Evolutionary conservation across 2,888 invertebrate species (phyloP).

Genomic region (Ephialtes manifestator): DNA sequence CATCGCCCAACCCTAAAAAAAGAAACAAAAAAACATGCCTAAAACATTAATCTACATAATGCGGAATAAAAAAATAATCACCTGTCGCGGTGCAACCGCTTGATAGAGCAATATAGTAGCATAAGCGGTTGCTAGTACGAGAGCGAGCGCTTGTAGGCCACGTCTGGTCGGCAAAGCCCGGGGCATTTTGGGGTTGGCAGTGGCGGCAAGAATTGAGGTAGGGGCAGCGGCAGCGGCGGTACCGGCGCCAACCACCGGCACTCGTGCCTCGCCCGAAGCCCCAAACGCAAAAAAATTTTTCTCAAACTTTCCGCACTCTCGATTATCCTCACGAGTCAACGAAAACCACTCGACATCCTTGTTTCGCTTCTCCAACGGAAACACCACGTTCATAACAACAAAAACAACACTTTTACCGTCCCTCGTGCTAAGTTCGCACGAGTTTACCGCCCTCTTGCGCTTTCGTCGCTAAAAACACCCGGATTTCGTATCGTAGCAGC

Average conservation of each 20-base stretch:
- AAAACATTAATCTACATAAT: not conserved
- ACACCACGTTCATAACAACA: constrained; percentile 77
- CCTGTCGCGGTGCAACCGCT: constrained; percentile 88
- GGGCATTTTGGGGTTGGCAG: constrained; percentile 87
- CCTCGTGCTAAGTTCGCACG: constrained; percentile 37
- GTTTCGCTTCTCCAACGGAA: constrained; percentile 75
- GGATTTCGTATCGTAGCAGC: not conserved
- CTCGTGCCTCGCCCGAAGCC: constrained; percentile 86
- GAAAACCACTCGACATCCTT: constrained; percentile 78
- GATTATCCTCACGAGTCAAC: constrained; percentile 74
- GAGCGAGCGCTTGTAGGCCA: constrained; percentile 85
- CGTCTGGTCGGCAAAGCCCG: constrained; percentile 84
- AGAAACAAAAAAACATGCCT: not conserved
- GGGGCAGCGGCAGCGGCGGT: constrained; percentile 85
- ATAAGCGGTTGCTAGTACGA: constrained; percentile 88
- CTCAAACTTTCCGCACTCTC: constrained; percentile 71
- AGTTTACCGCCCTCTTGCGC: not conserved
- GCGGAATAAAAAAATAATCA: constrained; percentile 78
- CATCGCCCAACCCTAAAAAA: not conserved
- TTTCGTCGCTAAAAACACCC: not conserved
- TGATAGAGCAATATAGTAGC: constrained; percentile 89
- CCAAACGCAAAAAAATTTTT: constrained; percentile 62
- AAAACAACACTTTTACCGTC: not conserved
- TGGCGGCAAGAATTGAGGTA: constrained; percentile 76
- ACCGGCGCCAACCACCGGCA: constrained; percentile 87